Conservation (phyloP, 2,113 vertebrate genomes). For the Forbesichthys agassizii region DNA sequence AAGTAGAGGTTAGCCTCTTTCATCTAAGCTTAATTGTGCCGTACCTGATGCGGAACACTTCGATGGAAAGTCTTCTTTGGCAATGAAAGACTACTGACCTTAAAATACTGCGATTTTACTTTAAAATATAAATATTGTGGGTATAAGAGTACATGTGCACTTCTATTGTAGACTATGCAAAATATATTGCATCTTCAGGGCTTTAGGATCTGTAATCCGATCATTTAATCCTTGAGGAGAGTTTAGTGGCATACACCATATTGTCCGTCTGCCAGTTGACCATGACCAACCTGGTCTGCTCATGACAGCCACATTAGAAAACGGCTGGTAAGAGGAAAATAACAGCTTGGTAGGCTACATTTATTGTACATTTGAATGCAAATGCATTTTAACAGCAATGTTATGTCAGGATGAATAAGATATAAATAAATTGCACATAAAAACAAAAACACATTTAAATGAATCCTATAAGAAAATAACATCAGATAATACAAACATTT, state of each 20-base stretch:
- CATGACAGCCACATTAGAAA: background rate
- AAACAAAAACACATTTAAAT: too few species aligned
- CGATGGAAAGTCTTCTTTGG: conserved; percentile 12
- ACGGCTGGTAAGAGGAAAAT: too few species aligned
- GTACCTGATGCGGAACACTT: conserved; percentile 29
- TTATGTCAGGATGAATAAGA: too few species aligned
- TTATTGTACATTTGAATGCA: too few species aligned
- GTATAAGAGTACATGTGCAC: conserved; percentile 12
- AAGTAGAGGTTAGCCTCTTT: background rate
- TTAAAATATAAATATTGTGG: background rate
- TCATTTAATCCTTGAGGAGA: conserved; percentile 74
- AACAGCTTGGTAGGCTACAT: too few species aligned
- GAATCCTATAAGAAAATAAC: too few species aligned
- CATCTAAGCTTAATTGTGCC: conserved; percentile 15
- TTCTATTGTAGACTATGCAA: conserved; percentile 34
- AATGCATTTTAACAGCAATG: too few species aligned
- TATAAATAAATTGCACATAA: too few species aligned
- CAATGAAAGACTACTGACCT: background rate
- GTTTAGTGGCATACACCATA: conserved; percentile 74
- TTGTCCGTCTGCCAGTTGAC: conserved; percentile 63
- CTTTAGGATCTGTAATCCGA: conserved; percentile 69
- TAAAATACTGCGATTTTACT: background rate
- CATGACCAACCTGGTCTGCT: conserved; percentile 17
- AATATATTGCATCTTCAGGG: conserved; percentile 56
- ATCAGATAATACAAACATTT: too few species aligned